phyloP scores from a whole-genome alignment of 2,113 vertebrate species.

The Labeo catla region DNA sequence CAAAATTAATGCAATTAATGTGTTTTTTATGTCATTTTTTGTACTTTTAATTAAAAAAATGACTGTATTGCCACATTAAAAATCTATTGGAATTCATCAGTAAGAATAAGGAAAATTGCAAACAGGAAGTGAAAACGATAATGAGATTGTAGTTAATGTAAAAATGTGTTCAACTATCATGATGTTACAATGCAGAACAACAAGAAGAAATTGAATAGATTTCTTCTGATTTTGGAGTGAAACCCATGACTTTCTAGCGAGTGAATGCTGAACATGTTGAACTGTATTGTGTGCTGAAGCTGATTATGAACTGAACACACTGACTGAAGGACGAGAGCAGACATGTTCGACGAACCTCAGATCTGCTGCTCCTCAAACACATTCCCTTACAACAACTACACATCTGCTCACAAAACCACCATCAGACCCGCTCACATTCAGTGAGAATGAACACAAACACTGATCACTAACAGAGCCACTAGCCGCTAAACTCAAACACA shows the following conservation, averaged over 20 bases:
- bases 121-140: neutral
- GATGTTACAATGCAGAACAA: neutral
- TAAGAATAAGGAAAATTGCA: neutral
- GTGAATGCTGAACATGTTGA: neutral
- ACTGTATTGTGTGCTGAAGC: neutral
- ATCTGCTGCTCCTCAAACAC: slow-evolving; percentile 58
- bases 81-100: neutral
- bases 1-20: too few species aligned
- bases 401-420: neutral
- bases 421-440: slow-evolving; percentile 63
- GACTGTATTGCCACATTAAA: neutral
- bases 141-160: too few species aligned
- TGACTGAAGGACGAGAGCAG: neutral
- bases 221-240: neutral
- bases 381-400: slow-evolving; percentile 21
- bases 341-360: neutral
- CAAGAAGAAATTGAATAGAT: neutral
- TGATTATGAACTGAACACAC: neutral
- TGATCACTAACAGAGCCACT: neutral
- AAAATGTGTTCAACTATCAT: neutral
- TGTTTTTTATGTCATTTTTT: too few species aligned
- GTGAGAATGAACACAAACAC: neutral
- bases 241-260: neutral
- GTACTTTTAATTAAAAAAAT: too few species aligned
- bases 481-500: neutral